These are phyloP conservation scores for Cyclargus thomasi DNA, from an alignment of 1,140 invertebrate species.

Conservation along the genomic window DNA sequence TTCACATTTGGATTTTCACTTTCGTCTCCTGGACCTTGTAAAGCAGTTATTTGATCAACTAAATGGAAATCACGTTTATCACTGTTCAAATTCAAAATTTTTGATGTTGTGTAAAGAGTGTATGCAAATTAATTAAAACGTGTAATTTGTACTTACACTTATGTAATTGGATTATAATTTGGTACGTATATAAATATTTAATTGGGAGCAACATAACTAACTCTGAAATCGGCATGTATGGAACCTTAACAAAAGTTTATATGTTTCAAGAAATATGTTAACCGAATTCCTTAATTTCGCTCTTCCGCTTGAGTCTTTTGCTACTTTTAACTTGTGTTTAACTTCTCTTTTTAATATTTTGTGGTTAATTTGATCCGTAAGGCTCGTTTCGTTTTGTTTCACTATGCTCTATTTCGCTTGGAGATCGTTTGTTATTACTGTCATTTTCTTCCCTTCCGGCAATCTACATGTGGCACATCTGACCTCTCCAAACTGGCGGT, in stretches of 20 bases:
- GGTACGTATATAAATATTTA: conserved; percentile 28
- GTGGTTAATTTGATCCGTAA: conserved; percentile 20
- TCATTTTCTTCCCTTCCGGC: conserved; percentile 73
- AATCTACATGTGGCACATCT: conserved; percentile 64
- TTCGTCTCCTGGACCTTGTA: neutral
- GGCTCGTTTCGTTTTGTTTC: conserved; percentile 15
- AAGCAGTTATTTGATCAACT: neutral
- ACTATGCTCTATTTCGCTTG: conserved; percentile 49
- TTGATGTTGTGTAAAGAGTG: conserved; percentile 38
- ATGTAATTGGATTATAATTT: conserved; percentile 30
- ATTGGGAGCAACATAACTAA: neutral
- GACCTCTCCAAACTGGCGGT: conserved; percentile 58
- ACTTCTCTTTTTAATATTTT: conserved; percentile 18
- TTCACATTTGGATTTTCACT: neutral
- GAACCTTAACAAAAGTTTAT: conserved; percentile 22
- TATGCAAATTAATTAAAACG: conserved; percentile 26
- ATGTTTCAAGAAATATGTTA: conserved; percentile 21
- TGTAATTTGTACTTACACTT: conserved; percentile 26
- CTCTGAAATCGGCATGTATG: conserved; percentile 20
- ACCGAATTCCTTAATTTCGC: conserved; percentile 26
- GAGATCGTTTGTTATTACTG: conserved; percentile 62
- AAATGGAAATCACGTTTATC: neutral
- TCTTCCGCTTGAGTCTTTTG: conserved; percentile 29
- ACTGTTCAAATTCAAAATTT: conserved; percentile 37
- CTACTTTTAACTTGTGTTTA: conserved; percentile 18